Percentiles rank a stretch among this genome's conserved stretches.
These are phyloP conservation scores for Pararge aegeria DNA, from an alignment of 1,140 invertebrate genomes.

Conservation along the genomic window DNA sequence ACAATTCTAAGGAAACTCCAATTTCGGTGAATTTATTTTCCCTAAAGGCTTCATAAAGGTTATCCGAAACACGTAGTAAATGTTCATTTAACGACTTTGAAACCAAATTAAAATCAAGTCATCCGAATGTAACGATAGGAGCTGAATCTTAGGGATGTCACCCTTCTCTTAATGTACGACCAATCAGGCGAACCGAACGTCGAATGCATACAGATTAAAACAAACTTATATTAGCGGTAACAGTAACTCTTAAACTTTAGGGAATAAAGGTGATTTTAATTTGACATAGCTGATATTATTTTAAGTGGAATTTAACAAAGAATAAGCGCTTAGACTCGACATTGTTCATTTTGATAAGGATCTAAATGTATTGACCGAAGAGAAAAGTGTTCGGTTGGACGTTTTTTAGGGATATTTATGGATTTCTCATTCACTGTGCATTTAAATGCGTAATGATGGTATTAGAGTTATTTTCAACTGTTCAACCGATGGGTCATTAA, in stretches of 20 bases:
- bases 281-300: slow-evolving; percentile 21
- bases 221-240: slow-evolving; percentile 29
- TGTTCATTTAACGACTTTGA: slow-evolving; percentile 37
- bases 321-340: slow-evolving; percentile 36
- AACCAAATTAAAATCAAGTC: slow-evolving; percentile 59
- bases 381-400: slow-evolving; percentile 30
- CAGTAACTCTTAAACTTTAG: slow-evolving; percentile 8
- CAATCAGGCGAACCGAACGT: slow-evolving; percentile 52
- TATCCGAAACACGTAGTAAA: slow-evolving; percentile 28
- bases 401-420: slow-evolving; percentile 31
- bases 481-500: slow-evolving; percentile 4
- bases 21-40: slow-evolving; percentile 10
- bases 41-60: slow-evolving; percentile 16
- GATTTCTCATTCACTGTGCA: slow-evolving; percentile 28
- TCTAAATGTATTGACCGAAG: slow-evolving; percentile 38
- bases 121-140: slow-evolving; percentile 57
- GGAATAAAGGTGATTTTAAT: slow-evolving; percentile 30
- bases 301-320: slow-evolving; percentile 31
- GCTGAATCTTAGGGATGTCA: slow-evolving; percentile 54
- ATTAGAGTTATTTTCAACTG: slow-evolving; percentile 22
- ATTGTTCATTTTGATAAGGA: slow-evolving; percentile 39
- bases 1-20: slow-evolving; percentile 9
- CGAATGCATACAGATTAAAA: slow-evolving; percentile 57
- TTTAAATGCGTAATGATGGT: slow-evolving; percentile 31
- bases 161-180: slow-evolving; percentile 51